Base-by-base conservation (phyloP, 2,113 vertebrate genomes). In the Eurystomus gularis region DNA sequence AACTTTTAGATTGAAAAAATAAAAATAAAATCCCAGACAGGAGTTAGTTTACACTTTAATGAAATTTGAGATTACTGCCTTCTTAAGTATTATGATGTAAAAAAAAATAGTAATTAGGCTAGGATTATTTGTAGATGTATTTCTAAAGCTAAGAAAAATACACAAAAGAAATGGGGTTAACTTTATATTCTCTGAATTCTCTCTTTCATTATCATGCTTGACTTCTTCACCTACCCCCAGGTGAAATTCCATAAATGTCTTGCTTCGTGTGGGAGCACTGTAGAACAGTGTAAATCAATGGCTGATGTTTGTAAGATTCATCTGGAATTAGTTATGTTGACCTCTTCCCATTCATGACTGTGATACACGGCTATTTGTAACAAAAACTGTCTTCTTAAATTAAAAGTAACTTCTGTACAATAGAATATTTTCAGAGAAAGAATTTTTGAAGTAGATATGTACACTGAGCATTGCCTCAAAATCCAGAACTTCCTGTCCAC, bases 81-180 rank as follows among this genome's bases (percentile, higher is more conserved):
- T 85, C 39, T 80, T 93, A 90, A 68, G 20, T 82, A 61, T 48
- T 82, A 51, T 3, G 6, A 57, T 81, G 19, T 58, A 69, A 81
- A 93, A 61, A 31, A 58, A 90, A 40, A n/a, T 13, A 58, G 10
- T 25, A 73, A 79, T 87, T 92, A 68, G 28, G 14, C 35, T 55
- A 40, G 44, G 7, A 60, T 44, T 83, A 61, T 88, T 88, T 93
- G 12, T 33, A 93, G n/a, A 54, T 61, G 51, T n/a, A 60, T 79
- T 95, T 82, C 42, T 77, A 82, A 95, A 88, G 35, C 11, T 44
- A 95, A 91, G 66, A 90, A 94, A 90, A 94, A 79, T 72, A 52
- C 19, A 69, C 42, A 69, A 40, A 90, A 89, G 35, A 76, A 76
- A 51, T 60, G 10, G 10, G 10, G 7, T 66, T 78, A 79, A 48